Percentiles rank a stretch among this genome's conserved stretches.
Evolutionary conservation across 2,888 invertebrate genomes (phyloP).

Genomic region (Schizotus pectinicornis): DNA sequence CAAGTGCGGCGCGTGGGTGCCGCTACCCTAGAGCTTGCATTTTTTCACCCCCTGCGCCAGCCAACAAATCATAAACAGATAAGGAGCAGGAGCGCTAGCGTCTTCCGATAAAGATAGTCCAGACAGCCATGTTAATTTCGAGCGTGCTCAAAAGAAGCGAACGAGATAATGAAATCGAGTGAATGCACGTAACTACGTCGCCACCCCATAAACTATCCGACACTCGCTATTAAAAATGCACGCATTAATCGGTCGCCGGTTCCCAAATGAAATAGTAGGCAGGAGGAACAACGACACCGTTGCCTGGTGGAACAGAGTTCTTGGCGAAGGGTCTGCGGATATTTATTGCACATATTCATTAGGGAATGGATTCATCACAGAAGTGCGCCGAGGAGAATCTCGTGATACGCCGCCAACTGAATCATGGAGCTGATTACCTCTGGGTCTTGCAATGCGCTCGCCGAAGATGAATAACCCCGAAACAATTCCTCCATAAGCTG

Average conservation of each 20-base stretch:
- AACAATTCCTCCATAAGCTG: constrained; percentile 33
- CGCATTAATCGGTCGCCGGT: constrained; percentile 54
- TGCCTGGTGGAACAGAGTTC: constrained; percentile 8
- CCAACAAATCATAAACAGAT: constrained; percentile 51
- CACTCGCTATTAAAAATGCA: constrained; percentile 51
- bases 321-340: constrained; percentile 37
- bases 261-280: constrained; percentile 49
- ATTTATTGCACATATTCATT: constrained; percentile 55
- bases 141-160: constrained; percentile 32
- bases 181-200: constrained; percentile 48
- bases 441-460: constrained; percentile 35
- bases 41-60: constrained; percentile 27
- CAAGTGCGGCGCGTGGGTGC: constrained; percentile 12
- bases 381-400: constrained; percentile 42
- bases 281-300: neutral
- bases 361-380: constrained; percentile 53
- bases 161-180: constrained; percentile 44
- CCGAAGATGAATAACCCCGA: constrained; percentile 36
- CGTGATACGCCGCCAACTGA: constrained; percentile 39
- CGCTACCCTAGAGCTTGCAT: constrained; percentile 23
- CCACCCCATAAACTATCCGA: constrained; percentile 52
- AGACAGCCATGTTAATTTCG: constrained; percentile 42
- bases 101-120: constrained; percentile 42
- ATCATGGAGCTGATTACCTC: constrained; percentile 48
- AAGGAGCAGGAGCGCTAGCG: constrained; percentile 38